phyloP scores from a whole-genome alignment of 2,113 vertebrate species.

The Percina caprodes region DNA sequence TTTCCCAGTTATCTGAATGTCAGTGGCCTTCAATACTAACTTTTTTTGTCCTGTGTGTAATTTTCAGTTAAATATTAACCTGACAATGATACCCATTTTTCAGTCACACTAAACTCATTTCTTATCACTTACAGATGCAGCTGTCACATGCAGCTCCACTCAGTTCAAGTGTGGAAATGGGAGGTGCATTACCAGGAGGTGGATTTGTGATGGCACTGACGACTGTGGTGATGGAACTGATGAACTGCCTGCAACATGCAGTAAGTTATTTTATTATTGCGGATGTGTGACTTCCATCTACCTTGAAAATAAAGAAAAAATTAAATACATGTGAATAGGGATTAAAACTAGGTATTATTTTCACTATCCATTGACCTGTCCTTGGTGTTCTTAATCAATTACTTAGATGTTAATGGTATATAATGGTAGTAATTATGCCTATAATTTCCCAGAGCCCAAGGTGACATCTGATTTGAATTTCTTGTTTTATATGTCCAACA shows the following conservation, averaged over 20 bases:
- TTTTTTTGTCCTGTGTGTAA: slow-evolving; percentile 11
- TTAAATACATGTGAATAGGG: background rate
- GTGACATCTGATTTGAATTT: background rate
- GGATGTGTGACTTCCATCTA: background rate
- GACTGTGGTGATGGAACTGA: slow-evolving; percentile 89
- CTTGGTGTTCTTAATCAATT: background rate
- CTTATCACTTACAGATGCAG: slow-evolving; percentile 60
- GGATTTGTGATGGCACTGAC: slow-evolving; percentile 87
- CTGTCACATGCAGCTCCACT: slow-evolving; percentile 66
- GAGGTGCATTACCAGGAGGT: slow-evolving; percentile 84
- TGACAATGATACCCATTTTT: background rate
- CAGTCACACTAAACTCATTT: background rate
- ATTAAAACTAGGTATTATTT: background rate
- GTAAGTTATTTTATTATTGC: slow-evolving; percentile 75
- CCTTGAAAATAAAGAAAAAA: background rate
- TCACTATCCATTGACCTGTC: background rate
- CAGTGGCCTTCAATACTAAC: background rate
- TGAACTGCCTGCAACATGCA: slow-evolving; percentile 81
- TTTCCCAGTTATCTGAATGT: slow-evolving; percentile 41
- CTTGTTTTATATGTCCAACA: background rate
- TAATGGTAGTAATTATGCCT: too few species aligned
- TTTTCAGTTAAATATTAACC: slow-evolving; percentile 61
- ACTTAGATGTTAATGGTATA: background rate
- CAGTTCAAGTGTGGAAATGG: slow-evolving; percentile 86
- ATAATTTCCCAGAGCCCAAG: background rate